A percentile compares a stretch with the other conserved stretches of the same genome.
Conservation (phyloP, 2,113 vertebrate genomes). For the Suncus etruscus region DNA sequence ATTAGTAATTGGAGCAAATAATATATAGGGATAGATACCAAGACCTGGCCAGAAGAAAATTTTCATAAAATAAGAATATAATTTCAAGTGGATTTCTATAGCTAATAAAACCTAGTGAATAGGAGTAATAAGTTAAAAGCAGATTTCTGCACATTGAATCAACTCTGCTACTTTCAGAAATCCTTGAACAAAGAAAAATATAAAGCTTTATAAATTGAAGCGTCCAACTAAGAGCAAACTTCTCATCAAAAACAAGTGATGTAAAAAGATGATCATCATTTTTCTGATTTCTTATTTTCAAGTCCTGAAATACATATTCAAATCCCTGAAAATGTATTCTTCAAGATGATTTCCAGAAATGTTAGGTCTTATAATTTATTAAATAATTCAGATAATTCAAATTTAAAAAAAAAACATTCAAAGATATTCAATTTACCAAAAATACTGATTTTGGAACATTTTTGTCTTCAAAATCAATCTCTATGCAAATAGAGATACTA, state of each 20-base stretch:
- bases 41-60: slow-evolving; percentile 2
- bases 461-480: slow-evolving; percentile 38
- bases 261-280: background rate
- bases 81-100: slow-evolving; percentile 23
- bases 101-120: background rate
- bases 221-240: slow-evolving; percentile 3
- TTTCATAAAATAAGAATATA: background rate
- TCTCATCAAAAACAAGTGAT: slow-evolving; percentile 3
- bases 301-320: background rate
- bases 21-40: background rate
- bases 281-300: slow-evolving; percentile 12
- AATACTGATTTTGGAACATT: background rate
- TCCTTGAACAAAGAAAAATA: slow-evolving; percentile 46
- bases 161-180: background rate
- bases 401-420: background rate
- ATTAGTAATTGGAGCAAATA: background rate
- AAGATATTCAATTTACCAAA: background rate
- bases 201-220: background rate
- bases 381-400: background rate
- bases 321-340: background rate
- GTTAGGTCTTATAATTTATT: background rate
- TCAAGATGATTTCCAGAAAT: background rate
- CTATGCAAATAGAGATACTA: background rate
- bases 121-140: too few relatives aligned
- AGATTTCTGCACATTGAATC: background rate